A percentile compares a stretch with the other conserved stretches of the same genome.
Evolutionary conservation across 2,888 invertebrate genomes (phyloP).

Genomic region (Drosophila setosimentum): DNA sequence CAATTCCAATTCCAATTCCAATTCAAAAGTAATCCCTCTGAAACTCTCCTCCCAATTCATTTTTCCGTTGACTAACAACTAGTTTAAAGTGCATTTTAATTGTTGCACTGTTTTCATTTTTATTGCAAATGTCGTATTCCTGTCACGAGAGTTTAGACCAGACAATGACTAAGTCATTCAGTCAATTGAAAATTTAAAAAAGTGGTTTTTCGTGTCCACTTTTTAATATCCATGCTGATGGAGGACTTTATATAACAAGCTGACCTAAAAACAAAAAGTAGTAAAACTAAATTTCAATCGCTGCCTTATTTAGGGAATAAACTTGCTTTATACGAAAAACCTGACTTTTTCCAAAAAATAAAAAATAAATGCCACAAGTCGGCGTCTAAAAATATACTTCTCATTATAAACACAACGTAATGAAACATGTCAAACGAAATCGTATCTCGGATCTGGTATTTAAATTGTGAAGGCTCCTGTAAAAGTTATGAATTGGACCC

Average conservation of each 20-base stretch:
- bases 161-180: conserved; percentile 44
- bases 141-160: conserved; percentile 17
- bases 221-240: conserved; percentile 27
- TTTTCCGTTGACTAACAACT: conserved; percentile 13
- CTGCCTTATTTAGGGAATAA: conserved; percentile 14
- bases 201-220: conserved; percentile 39
- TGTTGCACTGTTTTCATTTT: conserved; percentile 31
- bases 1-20: conserved; percentile 44
- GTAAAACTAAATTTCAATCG: background rate
- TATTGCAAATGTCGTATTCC: conserved; percentile 12
- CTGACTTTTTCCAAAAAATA: too few relatives aligned
- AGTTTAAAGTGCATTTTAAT: conserved; percentile 38
- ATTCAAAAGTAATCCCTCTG: background rate
- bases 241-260: conserved; percentile 47
- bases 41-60: background rate
- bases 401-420: background rate
- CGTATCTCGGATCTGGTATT: background rate
- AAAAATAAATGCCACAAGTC: background rate
- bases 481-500: background rate
- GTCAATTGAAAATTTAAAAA: conserved; percentile 4
- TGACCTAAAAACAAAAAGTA: conserved; percentile 36
- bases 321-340: conserved; percentile 8
- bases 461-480: background rate
- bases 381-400: background rate
- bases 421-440: background rate